Evolutionary conservation across 2,797 vertebrate genomes (phyloP), one percentile per base, ranked within the genome.

Genomic region (Gadopsis bispinosus): DNA sequence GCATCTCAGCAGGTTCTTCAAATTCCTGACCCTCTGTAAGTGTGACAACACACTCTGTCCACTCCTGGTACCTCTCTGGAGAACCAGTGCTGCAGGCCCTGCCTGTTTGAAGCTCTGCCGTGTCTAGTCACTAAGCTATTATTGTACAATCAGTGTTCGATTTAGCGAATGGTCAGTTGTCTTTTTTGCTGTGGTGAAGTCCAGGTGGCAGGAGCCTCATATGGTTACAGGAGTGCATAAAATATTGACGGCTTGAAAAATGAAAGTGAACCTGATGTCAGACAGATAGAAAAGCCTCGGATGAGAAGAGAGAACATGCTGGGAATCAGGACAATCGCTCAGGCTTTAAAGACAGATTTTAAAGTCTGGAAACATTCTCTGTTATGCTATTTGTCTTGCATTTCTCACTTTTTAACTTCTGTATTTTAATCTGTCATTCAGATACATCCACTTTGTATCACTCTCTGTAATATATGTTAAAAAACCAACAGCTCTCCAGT

Each of bases 401-500:
- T 69, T 55, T 78, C 33, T 47, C 64, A 50, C 56, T 74, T 69
- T 10, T 53, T 17, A 29, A 43, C 39, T 55, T 61, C 11, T 69
- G 58, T 16, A 31, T 61, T 73, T 75, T 11, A 67, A 67, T 73
- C 60, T 69, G 67, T 80, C 78, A 69, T 66, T 73, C 55, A 41
- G 17, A 51, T 4, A 39, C 56, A 47, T 43, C 53, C 29, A 33
- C 67, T 82, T 60, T 69, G 53, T 66, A 22, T 69, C 48, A 77
- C 56, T 75, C 10, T 39, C 10, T 19, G 48, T 26, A 61, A 68
- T 50, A 47, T 13, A 55, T 3, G 3, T 48, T 33, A 33, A 39
- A 11, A 39, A 39, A 39, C 3, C 16, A 45, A 13, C 76, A 85
- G 62, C 73, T 83, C 80, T 80, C 48, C 68, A 70, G 56, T 69